Evolutionary conservation across 1,140 invertebrate species (phyloP).

Genomic region (Lithobius niger): DNA sequence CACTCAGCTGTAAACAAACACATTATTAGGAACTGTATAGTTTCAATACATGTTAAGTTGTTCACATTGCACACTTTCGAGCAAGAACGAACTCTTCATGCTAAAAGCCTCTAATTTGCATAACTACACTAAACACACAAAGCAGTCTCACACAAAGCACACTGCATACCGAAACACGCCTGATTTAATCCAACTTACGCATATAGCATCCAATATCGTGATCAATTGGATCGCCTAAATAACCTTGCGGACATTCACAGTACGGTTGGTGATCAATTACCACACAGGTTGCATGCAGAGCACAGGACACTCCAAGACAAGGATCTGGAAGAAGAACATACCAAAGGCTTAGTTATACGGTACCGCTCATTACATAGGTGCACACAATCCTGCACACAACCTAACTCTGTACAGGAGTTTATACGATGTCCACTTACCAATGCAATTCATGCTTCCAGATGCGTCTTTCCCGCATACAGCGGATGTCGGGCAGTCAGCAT

Average conservation of each 20-base stretch:
- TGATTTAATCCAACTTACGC: slow-evolving; percentile 8
- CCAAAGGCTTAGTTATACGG: no score
- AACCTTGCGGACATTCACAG: slow-evolving; percentile 20
- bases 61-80: no score
- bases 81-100: no score
- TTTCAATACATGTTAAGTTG: no score
- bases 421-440: slow-evolving; percentile 22
- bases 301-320: slow-evolving; percentile 20
- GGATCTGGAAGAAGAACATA: slow-evolving; percentile 20
- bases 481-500: slow-evolving; percentile 21
- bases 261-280: slow-evolving; percentile 20
- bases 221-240: slow-evolving; percentile 16
- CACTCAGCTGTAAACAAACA: slow-evolving; percentile 6
- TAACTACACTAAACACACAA: no score
- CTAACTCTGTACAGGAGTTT: no score
- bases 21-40: no score
- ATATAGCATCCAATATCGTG: slow-evolving; percentile 10
- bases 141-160: no score
- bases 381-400: no score
- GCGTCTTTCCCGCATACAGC: slow-evolving; percentile 22
- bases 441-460: slow-evolving; percentile 29
- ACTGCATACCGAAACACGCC: no score
- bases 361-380: no score
- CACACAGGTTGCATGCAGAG: slow-evolving; percentile 20
- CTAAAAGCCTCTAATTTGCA: no score